phyloP scores from a whole-genome alignment of 2,797 vertebrate species.

The Sebastiscus tertius region DNA sequence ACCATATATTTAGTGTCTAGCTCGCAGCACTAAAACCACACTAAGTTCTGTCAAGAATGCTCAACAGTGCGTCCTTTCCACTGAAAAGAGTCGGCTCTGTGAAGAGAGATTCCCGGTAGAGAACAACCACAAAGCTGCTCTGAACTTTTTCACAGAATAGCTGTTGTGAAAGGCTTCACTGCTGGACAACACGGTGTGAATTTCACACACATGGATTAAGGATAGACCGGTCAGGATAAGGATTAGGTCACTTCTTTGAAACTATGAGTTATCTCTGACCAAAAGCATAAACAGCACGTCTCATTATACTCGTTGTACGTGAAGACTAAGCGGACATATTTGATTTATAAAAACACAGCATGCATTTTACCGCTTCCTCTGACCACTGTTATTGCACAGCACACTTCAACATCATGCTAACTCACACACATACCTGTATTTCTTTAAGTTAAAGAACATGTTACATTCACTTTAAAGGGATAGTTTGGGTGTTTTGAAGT shows the following conservation, averaged over 20 bases:
- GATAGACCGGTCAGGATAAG: neutral
- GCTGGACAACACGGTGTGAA: neutral
- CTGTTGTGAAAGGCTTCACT: neutral
- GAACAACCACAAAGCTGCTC: neutral
- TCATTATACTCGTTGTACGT: neutral
- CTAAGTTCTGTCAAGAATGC: neutral
- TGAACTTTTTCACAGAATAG: neutral
- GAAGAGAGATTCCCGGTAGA: neutral
- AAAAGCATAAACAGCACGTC: neutral
- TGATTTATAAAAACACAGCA: neutral
- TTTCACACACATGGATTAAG: conserved; percentile 14
- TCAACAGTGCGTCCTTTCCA: neutral
- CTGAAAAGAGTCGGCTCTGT: neutral
- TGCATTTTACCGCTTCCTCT: neutral
- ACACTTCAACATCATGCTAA: neutral
- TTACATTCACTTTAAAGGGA: neutral
- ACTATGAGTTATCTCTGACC: neutral
- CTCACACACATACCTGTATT: neutral
- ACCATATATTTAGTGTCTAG: neutral
- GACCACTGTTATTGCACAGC: no score
- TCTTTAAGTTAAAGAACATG: neutral
- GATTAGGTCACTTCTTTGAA: neutral
- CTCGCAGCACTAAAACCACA: neutral
- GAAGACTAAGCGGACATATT: neutral
- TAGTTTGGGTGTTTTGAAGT: no score